A percentile compares a stretch with the other conserved stretches of the same genome.
phyloP scores from a whole-genome alignment of 2,888 invertebrate genomes.

The Drosophila mayaguana region DNA sequence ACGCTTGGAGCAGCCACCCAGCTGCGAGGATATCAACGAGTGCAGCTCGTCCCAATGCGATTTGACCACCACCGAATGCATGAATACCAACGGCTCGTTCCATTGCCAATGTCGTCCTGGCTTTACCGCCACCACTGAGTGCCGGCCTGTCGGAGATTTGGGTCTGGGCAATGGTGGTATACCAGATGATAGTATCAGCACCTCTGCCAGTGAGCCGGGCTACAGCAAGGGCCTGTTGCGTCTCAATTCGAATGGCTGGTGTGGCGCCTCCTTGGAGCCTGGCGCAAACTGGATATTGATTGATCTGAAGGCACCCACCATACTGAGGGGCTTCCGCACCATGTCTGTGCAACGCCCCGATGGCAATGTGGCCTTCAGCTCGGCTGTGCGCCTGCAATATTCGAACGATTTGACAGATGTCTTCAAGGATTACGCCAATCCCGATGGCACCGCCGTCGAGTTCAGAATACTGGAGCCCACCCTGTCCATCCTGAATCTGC shows the following conservation, averaged over 20 bases:
- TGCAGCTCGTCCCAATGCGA: constrained; percentile 96
- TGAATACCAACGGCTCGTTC: constrained; percentile 95
- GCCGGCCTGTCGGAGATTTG: constrained; percentile 95
- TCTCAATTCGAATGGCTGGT: constrained; percentile 95
- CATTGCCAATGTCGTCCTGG: constrained; percentile 94
- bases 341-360: constrained; percentile 94
- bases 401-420: constrained; percentile 95
- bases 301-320: constrained; percentile 94
- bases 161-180: constrained; percentile 93
- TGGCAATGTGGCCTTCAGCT: constrained; percentile 94
- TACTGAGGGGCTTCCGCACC: constrained; percentile 95
- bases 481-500: constrained; percentile 95
- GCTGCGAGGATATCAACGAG: constrained; percentile 96
- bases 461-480: constrained; percentile 95
- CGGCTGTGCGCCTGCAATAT: constrained; percentile 94
- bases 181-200: constrained; percentile 94
- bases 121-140: constrained; percentile 93
- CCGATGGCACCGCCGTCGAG: constrained; percentile 96
- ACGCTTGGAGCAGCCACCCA: constrained; percentile 92
- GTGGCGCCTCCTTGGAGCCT: constrained; percentile 93
- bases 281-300: constrained; percentile 95
- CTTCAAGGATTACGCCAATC: constrained; percentile 96
- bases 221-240: constrained; percentile 94
- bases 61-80: constrained; percentile 94
- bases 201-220: constrained; percentile 93